Evolutionary conservation across 2,888 invertebrate genomes (phyloP), one percentile per base, ranked within the genome.

Genomic region (Hirtodrosophila duncani): DNA sequence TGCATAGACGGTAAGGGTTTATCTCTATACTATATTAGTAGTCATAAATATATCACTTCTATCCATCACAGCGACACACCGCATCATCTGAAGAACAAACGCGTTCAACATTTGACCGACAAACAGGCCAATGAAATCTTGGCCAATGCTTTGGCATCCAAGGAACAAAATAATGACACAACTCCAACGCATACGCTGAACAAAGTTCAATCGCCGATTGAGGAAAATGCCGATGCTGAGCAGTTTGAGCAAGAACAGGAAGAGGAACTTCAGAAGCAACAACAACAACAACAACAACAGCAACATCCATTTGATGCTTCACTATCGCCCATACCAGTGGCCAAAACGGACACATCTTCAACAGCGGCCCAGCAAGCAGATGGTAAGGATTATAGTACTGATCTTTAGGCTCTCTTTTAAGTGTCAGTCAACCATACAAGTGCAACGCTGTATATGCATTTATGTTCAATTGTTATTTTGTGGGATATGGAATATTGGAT

Each of bases 21-120:
- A n/a, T 2, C 10, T 4, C 1, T 24, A 1, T 18, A 9, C 1
- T 16, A 3, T 1, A 11, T 13, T 7, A 5, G 0, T 16, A 7
- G 3, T 9, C 3, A 7, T 31, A 20, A 9, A 10, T 5, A 6
- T 1, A 7, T 17, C 4, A 2, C 43, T 6, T 3, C n/a, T 97
- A 57, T 4, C 5, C 11, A 93, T 95, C 85, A 91, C 56, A 92
- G 99, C 81, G 99, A 99, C 89, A 99, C 99, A 13, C 99, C 99
- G 36, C 99, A 99, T 90, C 98, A 99, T 88, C 91, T 98, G 84
- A 99, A 99, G 91, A 98, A 98, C 89, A 98, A 98, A 87, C 92
- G 98, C 83, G 94, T 98, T 79, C 91, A 92, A 85, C 86, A 89
- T 57, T 86, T 89, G 63, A 88, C 90, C 63, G 92, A 92, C 83